Base-by-base conservation (phyloP, 2,797 vertebrate genomes). In the Diceros bicornis region DNA sequence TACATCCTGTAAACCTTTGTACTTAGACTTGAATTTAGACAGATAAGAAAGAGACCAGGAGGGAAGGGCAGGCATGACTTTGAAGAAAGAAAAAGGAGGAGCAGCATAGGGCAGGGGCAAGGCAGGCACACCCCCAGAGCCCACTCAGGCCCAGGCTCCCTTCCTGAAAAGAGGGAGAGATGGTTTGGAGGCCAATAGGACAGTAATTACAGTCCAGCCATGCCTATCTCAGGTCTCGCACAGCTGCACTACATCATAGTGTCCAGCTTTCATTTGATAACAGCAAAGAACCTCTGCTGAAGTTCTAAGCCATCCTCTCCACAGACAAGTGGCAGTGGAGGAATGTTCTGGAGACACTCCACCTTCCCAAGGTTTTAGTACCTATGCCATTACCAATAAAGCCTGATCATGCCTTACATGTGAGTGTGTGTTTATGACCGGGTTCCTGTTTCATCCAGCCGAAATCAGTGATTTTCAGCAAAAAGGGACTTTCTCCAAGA, bases 81-180 rank as follows among this genome's bases (percentile, higher is more conserved):
- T 82, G 55, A 32, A 91, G 77, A 91, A 57, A 81, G 37, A 81
- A 81, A 69, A 34, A 81, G 10, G 52, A 91, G 77, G 64, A 81
- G 7, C 21, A 47, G 34, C 17, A 52, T 17, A 64, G 44, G n/a
- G n/a, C n/a, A 64, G 87, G 41, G 18, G 25, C 68, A 57, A 87
- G 68, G 52, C 85, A 88, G 8, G 69, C 55, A 44, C 27, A 62
- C 41, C 57, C 13, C 32, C n/a, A 68, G 88, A 32, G 34, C 32
- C n/a, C 88, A 66, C 61, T 20, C n/a, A 64, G n/a, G 27, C 7
- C 57, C 32, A 37, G 25, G 25, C 11, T 78, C 61, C 25, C 59
- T 89, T 89, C 25, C 32, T 66, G 47, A 55, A n/a, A n/a, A 32
- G 71, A 87, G 29, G 34, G 59, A 55, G 20, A 89, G 14, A 37